These are phyloP conservation scores for Palythoa grandiflora DNA, from an alignment of 92 coral and sea anemone genomes.

Conservation along the genomic window DNA sequence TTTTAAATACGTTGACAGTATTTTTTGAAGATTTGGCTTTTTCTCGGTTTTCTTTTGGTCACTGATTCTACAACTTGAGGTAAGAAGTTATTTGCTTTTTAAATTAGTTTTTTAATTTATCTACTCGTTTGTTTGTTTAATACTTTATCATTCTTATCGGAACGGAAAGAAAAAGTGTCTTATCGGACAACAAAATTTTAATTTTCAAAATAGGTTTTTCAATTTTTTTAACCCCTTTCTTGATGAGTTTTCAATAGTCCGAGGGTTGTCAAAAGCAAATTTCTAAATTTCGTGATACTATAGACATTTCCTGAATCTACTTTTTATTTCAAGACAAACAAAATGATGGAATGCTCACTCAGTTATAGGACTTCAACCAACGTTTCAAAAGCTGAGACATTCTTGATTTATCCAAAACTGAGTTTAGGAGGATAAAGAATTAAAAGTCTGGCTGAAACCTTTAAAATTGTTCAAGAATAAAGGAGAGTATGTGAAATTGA, in stretches of 20 bases:
- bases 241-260: too few species aligned
- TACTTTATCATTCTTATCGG: neutral
- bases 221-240: neutral
- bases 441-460: too few species aligned
- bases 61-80: slow-evolving; percentile 7
- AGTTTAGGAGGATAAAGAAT: too few species aligned
- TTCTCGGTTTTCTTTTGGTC: neutral
- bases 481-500: neutral
- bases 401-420: too few species aligned
- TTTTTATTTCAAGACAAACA: too few species aligned
- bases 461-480: neutral
- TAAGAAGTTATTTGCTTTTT: neutral
- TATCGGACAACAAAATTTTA: neutral
- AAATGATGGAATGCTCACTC: too few species aligned
- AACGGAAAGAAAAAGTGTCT: neutral
- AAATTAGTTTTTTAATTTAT: neutral
- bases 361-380: too few species aligned
- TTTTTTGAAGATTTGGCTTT: neutral
- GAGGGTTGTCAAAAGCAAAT: neutral
- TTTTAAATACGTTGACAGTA: neutral
- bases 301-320: neutral
- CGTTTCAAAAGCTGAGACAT: too few species aligned
- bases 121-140: neutral
- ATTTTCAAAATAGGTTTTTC: neutral
- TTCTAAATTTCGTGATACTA: neutral